Percentiles rank a stretch among this genome's conserved stretches.
phyloP scores from a whole-genome alignment of 2,113 vertebrate species.

The Neogobius melanostomus region DNA sequence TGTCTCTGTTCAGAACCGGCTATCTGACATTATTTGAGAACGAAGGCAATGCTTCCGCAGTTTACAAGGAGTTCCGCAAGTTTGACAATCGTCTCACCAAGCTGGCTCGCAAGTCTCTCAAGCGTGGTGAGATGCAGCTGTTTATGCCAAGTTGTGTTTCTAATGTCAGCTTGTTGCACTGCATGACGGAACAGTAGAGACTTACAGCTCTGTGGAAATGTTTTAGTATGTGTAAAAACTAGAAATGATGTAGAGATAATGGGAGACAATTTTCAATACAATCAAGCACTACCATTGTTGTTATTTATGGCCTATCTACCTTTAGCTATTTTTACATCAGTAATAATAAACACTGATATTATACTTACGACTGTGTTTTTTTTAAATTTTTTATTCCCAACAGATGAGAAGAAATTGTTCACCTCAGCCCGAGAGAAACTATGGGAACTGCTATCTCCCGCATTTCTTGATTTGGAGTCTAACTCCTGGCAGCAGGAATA shows the following conservation, averaged over 20 bases:
- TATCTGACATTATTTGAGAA: constrained; percentile 78
- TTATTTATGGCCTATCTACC: too few species aligned
- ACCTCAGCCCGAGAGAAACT: constrained; percentile 59
- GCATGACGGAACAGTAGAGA: neutral
- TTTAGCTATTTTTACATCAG: too few species aligned
- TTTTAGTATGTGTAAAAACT: too few species aligned
- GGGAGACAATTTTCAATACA: too few species aligned
- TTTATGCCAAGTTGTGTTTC: neutral
- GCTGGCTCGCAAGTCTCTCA: constrained; percentile 72
- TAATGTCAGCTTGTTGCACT: neutral
- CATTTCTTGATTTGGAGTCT: constrained; percentile 33
- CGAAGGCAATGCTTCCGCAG: constrained; percentile 33
- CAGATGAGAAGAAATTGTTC: constrained; percentile 67
- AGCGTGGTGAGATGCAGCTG: constrained; percentile 54
- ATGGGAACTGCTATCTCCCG: constrained; percentile 70
- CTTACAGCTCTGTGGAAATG: neutral
- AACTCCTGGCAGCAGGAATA: constrained; percentile 81
- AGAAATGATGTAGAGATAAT: too few species aligned
- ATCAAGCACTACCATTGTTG: too few species aligned
- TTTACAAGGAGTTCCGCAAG: constrained; percentile 79
- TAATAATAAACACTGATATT: too few species aligned
- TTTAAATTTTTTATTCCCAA: neutral
- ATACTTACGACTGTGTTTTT: neutral
- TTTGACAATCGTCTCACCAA: constrained; percentile 81
- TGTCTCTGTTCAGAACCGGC: constrained; percentile 73